phyloP scores from a whole-genome alignment of 2,888 invertebrate species.

The Cylloceria caligata region DNA sequence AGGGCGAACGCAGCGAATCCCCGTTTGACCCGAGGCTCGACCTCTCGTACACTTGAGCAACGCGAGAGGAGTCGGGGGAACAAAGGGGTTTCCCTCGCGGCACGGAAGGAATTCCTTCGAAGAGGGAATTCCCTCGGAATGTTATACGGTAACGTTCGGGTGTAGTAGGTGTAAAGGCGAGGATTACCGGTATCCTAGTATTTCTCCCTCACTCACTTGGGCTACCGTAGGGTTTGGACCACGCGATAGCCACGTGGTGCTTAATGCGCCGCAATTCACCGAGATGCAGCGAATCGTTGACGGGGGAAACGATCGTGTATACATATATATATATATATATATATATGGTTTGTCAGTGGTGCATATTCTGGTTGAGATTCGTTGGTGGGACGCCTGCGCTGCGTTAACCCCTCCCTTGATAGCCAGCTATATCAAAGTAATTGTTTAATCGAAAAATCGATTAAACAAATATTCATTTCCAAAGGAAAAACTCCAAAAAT shows the following conservation, averaged over 20 bases:
- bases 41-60: constrained; percentile 43
- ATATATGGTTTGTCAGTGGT: not conserved
- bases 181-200: constrained; percentile 6
- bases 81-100: constrained; percentile 13
- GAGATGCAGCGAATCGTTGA: constrained; percentile 39
- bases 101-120: constrained; percentile 39
- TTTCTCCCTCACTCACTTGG: constrained; percentile 7
- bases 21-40: constrained; percentile 61
- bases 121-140: constrained; percentile 42
- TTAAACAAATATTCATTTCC: not conserved
- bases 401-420: constrained; percentile 18
- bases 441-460: constrained; percentile 22
- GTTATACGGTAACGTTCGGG: not conserved
- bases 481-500: not conserved
- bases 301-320: constrained; percentile 20
- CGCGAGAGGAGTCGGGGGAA: not conserved
- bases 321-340: not conserved
- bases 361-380: constrained; percentile 25
- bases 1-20: constrained; percentile 42
- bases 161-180: constrained; percentile 18
- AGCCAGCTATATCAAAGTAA: constrained; percentile 1
- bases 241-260: constrained; percentile 79
- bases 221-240: constrained; percentile 57
- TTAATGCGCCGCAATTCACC: constrained; percentile 22
- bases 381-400: constrained; percentile 23